These are phyloP conservation scores for Bufo bufo DNA, from an alignment of 2,113 vertebrate genomes.

Conservation along the genomic window DNA sequence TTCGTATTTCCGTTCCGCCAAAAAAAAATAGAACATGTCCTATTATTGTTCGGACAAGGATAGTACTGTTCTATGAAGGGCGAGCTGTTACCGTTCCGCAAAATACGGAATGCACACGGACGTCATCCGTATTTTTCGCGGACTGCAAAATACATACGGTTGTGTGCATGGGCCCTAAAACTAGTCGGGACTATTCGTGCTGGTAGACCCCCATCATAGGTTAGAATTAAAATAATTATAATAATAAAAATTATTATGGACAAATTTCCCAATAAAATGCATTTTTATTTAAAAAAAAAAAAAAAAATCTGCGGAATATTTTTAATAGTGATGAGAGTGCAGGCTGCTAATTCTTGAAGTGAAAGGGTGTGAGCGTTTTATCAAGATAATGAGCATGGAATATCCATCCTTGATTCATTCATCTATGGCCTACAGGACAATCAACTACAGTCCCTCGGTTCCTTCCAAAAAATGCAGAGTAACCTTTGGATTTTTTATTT, in stretches of 20 bases:
- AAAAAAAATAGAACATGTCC: too few species aligned
- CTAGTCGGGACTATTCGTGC: background rate
- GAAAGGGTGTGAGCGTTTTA: constrained; percentile 38
- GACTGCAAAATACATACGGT: too few species aligned
- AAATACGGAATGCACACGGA: too few species aligned
- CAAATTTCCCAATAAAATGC: background rate
- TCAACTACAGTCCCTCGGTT: background rate
- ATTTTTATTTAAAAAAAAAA: background rate
- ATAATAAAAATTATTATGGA: too few species aligned
- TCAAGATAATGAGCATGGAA: constrained; percentile 37
- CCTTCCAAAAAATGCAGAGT: background rate
- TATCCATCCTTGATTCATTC: constrained; percentile 25
- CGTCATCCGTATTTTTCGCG: too few species aligned
- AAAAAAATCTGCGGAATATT: background rate
- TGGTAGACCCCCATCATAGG: background rate
- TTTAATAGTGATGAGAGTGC: constrained; percentile 31
- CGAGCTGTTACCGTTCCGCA: too few species aligned
- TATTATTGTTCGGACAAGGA: too few species aligned
- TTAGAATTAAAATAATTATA: background rate
- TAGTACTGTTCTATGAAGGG: too few species aligned
- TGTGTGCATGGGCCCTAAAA: too few species aligned
- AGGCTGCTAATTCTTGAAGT: constrained; percentile 62
- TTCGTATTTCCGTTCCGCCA: too few species aligned
- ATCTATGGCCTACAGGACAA: constrained; percentile 1
- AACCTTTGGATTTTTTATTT: constrained; percentile 66